Base-by-base conservation (phyloP, 1,140 invertebrate genomes). In the Apis florea region DNA sequence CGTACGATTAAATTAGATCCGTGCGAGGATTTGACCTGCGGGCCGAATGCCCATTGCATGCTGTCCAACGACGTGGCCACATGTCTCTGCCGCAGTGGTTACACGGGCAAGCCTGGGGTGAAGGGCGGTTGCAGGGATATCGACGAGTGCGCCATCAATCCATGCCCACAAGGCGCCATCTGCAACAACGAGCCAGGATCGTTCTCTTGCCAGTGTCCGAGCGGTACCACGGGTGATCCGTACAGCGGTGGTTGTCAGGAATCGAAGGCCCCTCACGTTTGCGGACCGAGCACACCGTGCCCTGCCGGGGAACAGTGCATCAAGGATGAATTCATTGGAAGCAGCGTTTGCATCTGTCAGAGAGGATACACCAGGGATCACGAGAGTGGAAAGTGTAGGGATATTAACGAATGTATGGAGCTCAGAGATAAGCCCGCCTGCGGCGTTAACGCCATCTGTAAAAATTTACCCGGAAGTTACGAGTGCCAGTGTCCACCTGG, bases 391-490 rank as follows among this genome's bases (percentile, higher is more conserved):
- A 95, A 96, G 88, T 98, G 97, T 93, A 94, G 96, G 90, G 98
- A 99, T 93, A 95, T 98, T 26, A 97, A 99, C 90, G 98, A 99
- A 93, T 99, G 98, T 88, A 95, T 95, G 1, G 96, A 96, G 88
- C 94, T 95, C 0, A 92, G 95, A 58, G 96, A 96, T 15, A 96
- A 96, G 83, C 95, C 96, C 1, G 95, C 96, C 6, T 98, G 98
- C 92, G 98, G 97, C 1, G 90, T 97, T 10, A 97, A 98, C 92
- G 97, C 97, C 4, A 95, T 98, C 64, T 98, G 98, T 90, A 98
- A 98, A 93, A 99, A 99, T 93, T 92, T 98, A 61, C 97, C 97
- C 0, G 98, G 98, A n/a, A 98, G 97, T 89, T 99, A 98, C 90
- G 97, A 98, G 93, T 98, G 98, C 89, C 97, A 97, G 88, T 99